Evolutionary conservation across 2,888 invertebrate species (phyloP), one percentile per base, ranked within the genome.

Genomic region (Protodeltote pygarga): DNA sequence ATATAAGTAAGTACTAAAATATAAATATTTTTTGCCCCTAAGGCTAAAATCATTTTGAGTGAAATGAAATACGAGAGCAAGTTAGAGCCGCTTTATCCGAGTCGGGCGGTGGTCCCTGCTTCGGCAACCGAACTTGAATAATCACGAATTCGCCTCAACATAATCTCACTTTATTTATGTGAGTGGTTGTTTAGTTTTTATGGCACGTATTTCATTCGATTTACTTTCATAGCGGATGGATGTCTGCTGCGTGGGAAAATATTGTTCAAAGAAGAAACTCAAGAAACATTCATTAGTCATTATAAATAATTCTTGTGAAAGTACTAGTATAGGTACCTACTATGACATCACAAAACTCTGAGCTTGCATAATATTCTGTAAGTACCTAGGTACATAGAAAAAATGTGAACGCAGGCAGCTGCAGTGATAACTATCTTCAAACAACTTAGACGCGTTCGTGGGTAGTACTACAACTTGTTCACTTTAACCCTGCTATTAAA

Each of bases 11-110:
- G n/a, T n/a, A n/a, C n/a, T n/a, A n/a, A n/a, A n/a, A 82, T 81
- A 83, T 81, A 85, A 86, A 85, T 81, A 85, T 87, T 85, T 84
- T 84, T 84, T 79, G 73, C 80, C 76, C 76, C 67, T 63, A 71
- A 75, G 75, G 71, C 78, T 72, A 75, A 79, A 86, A 82, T 77
- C 79, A 81, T 84, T 85, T 83, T 77, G 75, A 73, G 70, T 71
- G 77, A 77, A 82, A 84, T 84, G 80, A 79, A 83, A 83, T 83
- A 81, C 77, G 77, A 73, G 61, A 58, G 57, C 51, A 53, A 55
- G 66, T 58, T 61, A 61, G 65, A 62, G 60, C 49, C 57, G 33
- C 64, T 73, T 75, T 71, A 68, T 72, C 57, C 54, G 44, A 60
- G 65, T 57, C 66, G 55, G 63, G 54, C 59, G 53, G 64, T 52